Base-by-base conservation (phyloP, 2,797 vertebrate species). In the Macropus fuliginosus region DNA sequence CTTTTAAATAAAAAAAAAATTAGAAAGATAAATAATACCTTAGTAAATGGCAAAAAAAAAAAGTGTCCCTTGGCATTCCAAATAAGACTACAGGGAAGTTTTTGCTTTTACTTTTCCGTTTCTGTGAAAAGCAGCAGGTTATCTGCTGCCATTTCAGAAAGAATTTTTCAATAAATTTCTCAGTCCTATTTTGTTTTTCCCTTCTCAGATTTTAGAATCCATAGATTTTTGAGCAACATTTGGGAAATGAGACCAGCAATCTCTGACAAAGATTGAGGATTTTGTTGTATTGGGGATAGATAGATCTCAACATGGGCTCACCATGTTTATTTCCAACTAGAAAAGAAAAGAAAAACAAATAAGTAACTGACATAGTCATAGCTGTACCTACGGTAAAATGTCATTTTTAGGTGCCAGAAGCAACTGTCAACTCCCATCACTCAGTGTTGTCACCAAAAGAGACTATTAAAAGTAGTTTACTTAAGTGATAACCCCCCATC, bases 1-100 rank as follows among this genome's bases (percentile, higher is more conserved):
- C 29, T 89, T 92, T 95, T 94, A 94, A 56, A 54, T 52, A 52
- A 52, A 0, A 54, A n/a, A 92, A 91, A 87, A 89, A n/a, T 27
- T 62, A 34, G 52, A 14, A 57, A 91, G 28, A 90, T 96, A 40
- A 81, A 12, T 91, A 31, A 92, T 54, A 0, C 91, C 1, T 92
- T 1, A 40, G 0, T 55, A 21, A 40, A 54, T 81, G 57, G 34
- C 29, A 2, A 11, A 90, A 52, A 52, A 52, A 52, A 52, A 52
- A 93, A 92, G 46, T 3, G 91, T 3, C 46, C 92, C 34, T 2
- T 18, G 14, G 89, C 91, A 81, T 24, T 55, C 5, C 90, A 90
- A 54, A 1, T 46, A 56, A 5, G 62, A 16, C 31, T 66, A 14
- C 4, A n/a, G 14, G 14, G 62, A n/a, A 66, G 62, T n/a, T 10